Evolutionary conservation across 2,888 invertebrate species (phyloP).

Genomic region (Hedya salicella): DNA sequence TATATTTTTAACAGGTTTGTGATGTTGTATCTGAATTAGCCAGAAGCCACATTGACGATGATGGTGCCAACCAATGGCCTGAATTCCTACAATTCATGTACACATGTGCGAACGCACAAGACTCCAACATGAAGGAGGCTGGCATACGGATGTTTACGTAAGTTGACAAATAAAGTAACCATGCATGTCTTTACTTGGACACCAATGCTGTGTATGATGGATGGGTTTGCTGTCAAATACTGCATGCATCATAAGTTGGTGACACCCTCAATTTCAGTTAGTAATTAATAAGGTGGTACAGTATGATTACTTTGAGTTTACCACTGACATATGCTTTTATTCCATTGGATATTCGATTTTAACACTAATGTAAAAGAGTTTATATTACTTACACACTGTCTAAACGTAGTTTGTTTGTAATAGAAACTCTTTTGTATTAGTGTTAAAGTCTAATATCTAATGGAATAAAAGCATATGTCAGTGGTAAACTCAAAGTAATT

Average conservation of each 20-base stretch:
- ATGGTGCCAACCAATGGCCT: slow-evolving; percentile 98
- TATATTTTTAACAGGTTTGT: slow-evolving; percentile 85
- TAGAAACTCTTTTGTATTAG: no score
- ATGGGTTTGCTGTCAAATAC: no score
- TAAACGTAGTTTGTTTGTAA: no score
- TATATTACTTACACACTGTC: no score
- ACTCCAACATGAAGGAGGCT: slow-evolving; percentile 94
- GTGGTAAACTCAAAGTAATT: no score
- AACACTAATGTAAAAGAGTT: no score
- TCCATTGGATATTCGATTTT: no score
- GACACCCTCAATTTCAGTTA: slow-evolving; percentile 39
- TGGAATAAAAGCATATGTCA: no score
- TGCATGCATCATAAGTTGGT: slow-evolving; percentile 38
- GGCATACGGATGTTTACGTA: slow-evolving; percentile 97
- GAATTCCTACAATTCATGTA: slow-evolving; percentile 98
- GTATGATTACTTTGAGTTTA: no score
- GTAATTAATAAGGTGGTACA: no score
- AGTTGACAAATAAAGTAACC: slow-evolving; percentile 58
- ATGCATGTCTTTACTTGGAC: neutral
- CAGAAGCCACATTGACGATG: slow-evolving; percentile 96
- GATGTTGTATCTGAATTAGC: slow-evolving; percentile 99
- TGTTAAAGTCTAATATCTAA: no score
- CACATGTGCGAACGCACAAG: slow-evolving; percentile 94
- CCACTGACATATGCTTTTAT: no score
- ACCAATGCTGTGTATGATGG: slow-evolving; percentile 2